Evolutionary conservation across 92 coral and sea anemone genomes (phyloP), one percentile per base, ranked within the genome.

Genomic region (Bergia puertoricense): DNA sequence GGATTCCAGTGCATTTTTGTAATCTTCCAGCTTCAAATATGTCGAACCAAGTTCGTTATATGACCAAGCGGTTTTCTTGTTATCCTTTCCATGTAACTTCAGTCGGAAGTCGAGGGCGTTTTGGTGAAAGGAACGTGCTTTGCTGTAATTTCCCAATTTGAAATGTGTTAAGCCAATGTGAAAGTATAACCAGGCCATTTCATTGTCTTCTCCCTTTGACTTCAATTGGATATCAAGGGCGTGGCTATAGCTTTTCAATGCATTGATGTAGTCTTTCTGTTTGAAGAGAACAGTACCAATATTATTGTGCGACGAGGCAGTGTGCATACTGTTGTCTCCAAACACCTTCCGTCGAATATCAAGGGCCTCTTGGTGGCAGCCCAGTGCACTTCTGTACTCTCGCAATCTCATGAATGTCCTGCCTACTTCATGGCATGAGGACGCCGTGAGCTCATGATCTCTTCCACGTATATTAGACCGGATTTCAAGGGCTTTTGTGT

Each of bases 11-110:
- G 89, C 81, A 3, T 4, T 73, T 41, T 22, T 71, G 81, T 48
- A 54, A 2, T 86, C 82, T 86, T 42, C 18, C 18, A 86, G 22
- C 46, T 81, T 74, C 45, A 75, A 75, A 22, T 86, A 8, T 3
- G 82, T 86, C 89, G 43, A 51, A 9, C 89, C 89, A 10, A 86
- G 62, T 39, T 86, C 71, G 81, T 74, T 67, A 57, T 81, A 38
- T 54, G 74, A 74, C 79, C 65, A 88, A 2, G 82, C 89, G 1
- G 81, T 86, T 11, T 30, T 22, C 3, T n/a, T 76, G 82, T 41
- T 46, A 56, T 20, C 20, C 5, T 85, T 10, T 75, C 82, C 81
- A 6, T 54, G 6, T 38, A 57, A 68, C 14, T 51, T 15, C 14
- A 45, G 41, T 74, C 16, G 15, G 44, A 85, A 44, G 37, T 13